Conservation (phyloP, 2,888 invertebrate genomes). For the Perizoma flavofasciatum region DNA sequence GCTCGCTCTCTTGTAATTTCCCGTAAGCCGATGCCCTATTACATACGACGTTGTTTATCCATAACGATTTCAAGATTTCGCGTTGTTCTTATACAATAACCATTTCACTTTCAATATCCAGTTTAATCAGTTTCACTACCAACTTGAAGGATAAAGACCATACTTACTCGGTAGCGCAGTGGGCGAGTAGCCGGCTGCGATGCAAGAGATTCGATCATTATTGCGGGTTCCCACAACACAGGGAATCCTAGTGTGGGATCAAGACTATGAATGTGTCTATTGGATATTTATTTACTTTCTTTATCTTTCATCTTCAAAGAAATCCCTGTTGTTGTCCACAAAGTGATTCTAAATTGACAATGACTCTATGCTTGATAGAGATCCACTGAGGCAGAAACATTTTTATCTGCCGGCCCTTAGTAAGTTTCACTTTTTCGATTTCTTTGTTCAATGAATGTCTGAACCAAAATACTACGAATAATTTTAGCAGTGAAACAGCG, state of each 20-base stretch:
- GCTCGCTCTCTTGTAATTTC: constrained; percentile 35
- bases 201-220: too few species aligned
- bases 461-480: constrained; percentile 38
- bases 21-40: constrained; percentile 32
- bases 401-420: constrained; percentile 27
- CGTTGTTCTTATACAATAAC: constrained; percentile 38
- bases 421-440: constrained; percentile 41
- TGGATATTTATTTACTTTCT: not conserved
- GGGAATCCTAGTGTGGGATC: too few species aligned
- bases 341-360: not conserved
- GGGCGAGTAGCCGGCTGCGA: too few species aligned
- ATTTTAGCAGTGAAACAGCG: constrained; percentile 40
- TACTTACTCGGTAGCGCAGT: too few species aligned
- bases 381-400: constrained; percentile 30
- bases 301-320: constrained; percentile 21
- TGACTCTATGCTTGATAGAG: constrained; percentile 10
- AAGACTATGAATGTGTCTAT: too few species aligned
- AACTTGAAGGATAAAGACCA: constrained; percentile 12
- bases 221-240: too few species aligned
- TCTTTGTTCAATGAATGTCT: constrained; percentile 31
- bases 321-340: not conserved
- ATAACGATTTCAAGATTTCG: constrained; percentile 48
- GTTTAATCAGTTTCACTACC: constrained; percentile 47
- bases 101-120: constrained; percentile 51
- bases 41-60: constrained; percentile 39